Base-by-base conservation (phyloP, 1,140 invertebrate species). In the Antheraea pernyi region DNA sequence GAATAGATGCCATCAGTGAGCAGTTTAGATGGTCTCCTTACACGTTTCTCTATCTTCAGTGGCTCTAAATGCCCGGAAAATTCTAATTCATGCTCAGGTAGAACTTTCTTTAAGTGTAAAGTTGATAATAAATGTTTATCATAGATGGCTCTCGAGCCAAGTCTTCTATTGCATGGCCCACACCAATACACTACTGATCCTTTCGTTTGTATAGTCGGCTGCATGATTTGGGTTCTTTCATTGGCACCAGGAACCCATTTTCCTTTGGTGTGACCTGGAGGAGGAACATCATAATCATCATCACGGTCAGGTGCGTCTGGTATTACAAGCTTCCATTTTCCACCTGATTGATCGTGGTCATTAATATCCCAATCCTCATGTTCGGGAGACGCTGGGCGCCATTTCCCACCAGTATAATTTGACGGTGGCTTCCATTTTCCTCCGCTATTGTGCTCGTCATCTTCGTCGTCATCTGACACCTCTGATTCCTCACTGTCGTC, bases 231-330 rank as follows among this genome's bases (percentile, higher is more conserved):
- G 65, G 90, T 86, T 84, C 93, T 91, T 76, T 94, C 93, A 80
- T 93, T 93, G 63, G 85, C 94, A 42, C 95, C 95, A 7, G 95
- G 95, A 65, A 96, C 93, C 96, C 96, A 97, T 92, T 97, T 97
- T 8, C 96, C 96, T 84, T 95, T 95, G 0, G 95, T 96, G 72
- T 96, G 94, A 61, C 93, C 94, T 9, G 94, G 94, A 6, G 95
- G 95, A 18, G 95, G 95, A 70, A 93, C 91, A 30, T 92, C 88
- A 68, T 87, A 86, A 67, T 92, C 87, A 69, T 92, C 89, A 53
- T 93, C 92, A 59, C 88, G 78, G 2, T 92, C 92, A 8, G 83
- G 82, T 63, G 69, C 68, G 69, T 88, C 91, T 30, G 75, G 60
- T 48, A 86, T 79, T 9, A 89, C 16, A 2, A 53, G 46, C 64